Conservation (phyloP, 2,888 invertebrate species). For the Protodeltote pygarga region DNA sequence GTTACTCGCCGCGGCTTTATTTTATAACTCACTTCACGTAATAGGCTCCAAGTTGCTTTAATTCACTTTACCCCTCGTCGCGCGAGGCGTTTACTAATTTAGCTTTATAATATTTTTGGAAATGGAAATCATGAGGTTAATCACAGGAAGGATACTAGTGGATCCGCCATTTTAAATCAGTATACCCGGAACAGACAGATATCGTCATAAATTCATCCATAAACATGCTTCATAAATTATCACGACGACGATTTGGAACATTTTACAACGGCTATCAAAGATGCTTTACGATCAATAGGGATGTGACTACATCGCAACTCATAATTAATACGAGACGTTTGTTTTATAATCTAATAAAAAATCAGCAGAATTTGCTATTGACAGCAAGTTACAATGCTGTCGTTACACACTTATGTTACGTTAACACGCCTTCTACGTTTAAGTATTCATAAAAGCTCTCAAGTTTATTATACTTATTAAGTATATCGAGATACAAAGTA, state of each 20-base stretch:
- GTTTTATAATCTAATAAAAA: slow-evolving; percentile 85
- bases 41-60: slow-evolving; percentile 80
- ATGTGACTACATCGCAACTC: slow-evolving; percentile 77
- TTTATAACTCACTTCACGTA: slow-evolving; percentile 86
- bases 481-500: slow-evolving; percentile 52
- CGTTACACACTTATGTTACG: slow-evolving; percentile 60
- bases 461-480: slow-evolving; percentile 61
- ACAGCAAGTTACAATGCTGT: slow-evolving; percentile 67
- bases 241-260: slow-evolving; percentile 84
- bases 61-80: slow-evolving; percentile 75
- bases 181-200: slow-evolving; percentile 59
- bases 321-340: slow-evolving; percentile 86
- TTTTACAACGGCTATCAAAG: slow-evolving; percentile 85
- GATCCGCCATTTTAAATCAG: slow-evolving; percentile 40
- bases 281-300: slow-evolving; percentile 83
- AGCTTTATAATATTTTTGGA: slow-evolving; percentile 51
- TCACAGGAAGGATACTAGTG: slow-evolving; percentile 40
- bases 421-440: slow-evolving; percentile 65
- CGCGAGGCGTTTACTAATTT: slow-evolving; percentile 70
- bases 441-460: slow-evolving; percentile 73
- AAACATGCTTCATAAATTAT: slow-evolving; percentile 86
- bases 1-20: slow-evolving; percentile 83
- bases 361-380: slow-evolving; percentile 72
- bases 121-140: slow-evolving; percentile 37
- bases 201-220: slow-evolving; percentile 80